These are phyloP conservation scores for Corythaixoides concolor DNA, from an alignment of 2,113 vertebrate genomes.

Conservation along the genomic window DNA sequence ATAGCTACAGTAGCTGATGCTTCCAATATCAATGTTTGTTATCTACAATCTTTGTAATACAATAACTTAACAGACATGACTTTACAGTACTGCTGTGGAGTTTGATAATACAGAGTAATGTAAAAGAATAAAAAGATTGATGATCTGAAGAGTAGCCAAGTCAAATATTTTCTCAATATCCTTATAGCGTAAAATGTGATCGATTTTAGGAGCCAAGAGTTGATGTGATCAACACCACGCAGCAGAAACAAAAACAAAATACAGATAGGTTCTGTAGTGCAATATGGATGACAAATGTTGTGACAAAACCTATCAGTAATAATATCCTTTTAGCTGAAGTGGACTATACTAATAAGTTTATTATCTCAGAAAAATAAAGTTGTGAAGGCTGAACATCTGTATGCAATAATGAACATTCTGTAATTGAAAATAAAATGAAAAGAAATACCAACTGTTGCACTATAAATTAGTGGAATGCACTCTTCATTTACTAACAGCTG, in stretches of 20 bases:
- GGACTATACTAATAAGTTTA: not conserved
- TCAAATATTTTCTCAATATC: not conserved
- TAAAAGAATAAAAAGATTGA: not conserved
- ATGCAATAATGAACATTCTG: not conserved
- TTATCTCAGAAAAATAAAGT: not conserved
- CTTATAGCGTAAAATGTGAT: not conserved
- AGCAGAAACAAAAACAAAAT: not conserved
- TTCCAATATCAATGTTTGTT: not conserved
- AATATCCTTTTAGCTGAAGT: not conserved
- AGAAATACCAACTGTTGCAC: not conserved
- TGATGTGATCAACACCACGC: not conserved
- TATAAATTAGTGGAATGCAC: not conserved
- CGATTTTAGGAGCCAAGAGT: not conserved
- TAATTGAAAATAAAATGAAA: not conserved
- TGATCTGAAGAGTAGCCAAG: not conserved
- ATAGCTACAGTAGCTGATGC: not conserved
- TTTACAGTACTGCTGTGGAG: not conserved
- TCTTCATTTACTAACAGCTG: constrained; percentile 17
- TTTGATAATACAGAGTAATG: not conserved
- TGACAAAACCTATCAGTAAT: not conserved
- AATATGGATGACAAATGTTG: not conserved
- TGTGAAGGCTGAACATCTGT: not conserved
- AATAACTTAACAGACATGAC: not conserved
- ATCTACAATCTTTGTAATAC: not conserved
- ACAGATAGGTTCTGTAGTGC: accelerated